Evolutionary conservation across 2,888 invertebrate genomes (phyloP), one percentile per base, ranked within the genome.

Genomic region (Hesperia comma): DNA sequence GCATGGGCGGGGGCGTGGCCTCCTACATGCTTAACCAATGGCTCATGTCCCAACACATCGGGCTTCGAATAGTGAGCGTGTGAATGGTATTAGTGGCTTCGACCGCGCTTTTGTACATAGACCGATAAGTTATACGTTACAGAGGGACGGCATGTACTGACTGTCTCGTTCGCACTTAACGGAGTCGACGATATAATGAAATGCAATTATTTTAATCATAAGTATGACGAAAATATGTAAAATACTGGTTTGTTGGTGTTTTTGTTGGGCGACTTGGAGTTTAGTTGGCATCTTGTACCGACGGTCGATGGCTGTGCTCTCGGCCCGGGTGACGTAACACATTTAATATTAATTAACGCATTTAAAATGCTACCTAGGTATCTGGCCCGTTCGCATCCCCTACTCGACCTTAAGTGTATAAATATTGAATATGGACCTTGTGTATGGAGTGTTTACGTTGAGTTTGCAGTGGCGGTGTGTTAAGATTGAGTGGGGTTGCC

Each of bases 331-430:
- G 63, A 67, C 68, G 63, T 70, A 61, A 71, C 63, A 43, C 58
- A 61, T 68, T 71, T 69, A 60, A 66, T 70, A 67, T 70, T 64
- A 68, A 68, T 63, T 71, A 72, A 71, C 66, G 72, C 75, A 75
- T 75, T 75, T 63, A 72, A 71, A 75, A 75, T 75, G 75, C 74
- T 69, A 69, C 33, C n/a, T 69, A 70, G 70, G 43, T 67, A 67
- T 64, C 46, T 68, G 49, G 46, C 61, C 60, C 19, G 17, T 54
- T 17, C 43, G 51, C 55, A 32, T 54, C 54, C 55, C 66, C 64
- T 53, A 54, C 64, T 58, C 64, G 43, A 26, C 51, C 64, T 63
- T 61, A 61, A 53, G 62, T 64, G 64, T 53, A 60, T 53, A 53
- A 53, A 64, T 75, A 77, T 70, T 76, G 72, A 68, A 58, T 56